Evolutionary conservation across 2,888 invertebrate species (phyloP).

Genomic region (Athalia rosae): DNA sequence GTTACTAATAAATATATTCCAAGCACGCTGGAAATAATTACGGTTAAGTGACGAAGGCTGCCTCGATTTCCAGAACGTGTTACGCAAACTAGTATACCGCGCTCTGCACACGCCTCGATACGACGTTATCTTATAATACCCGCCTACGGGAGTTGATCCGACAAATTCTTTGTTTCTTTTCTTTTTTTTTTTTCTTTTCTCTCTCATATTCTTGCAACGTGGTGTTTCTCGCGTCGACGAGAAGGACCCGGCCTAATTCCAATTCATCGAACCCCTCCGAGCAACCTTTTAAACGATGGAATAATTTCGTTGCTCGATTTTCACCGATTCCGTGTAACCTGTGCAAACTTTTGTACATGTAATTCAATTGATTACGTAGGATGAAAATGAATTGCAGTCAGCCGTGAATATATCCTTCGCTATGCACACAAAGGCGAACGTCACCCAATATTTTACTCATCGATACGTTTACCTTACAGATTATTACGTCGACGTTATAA

Average conservation of each 20-base stretch:
- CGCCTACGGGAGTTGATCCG: too few relatives aligned
- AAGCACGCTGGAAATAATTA: slow-evolving; percentile 38
- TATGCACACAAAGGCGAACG: too few relatives aligned
- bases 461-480: slow-evolving; percentile 27
- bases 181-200: too few relatives aligned
- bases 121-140: too few relatives aligned
- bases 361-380: slow-evolving; percentile 13
- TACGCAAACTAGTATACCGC: background rate
- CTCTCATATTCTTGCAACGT: too few relatives aligned
- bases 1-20: slow-evolving; percentile 14
- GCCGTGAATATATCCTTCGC: slow-evolving; percentile 4
- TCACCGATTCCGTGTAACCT: background rate
- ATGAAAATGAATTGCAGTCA: slow-evolving; percentile 22
- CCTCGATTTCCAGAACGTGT: slow-evolving; percentile 10
- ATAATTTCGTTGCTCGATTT: slow-evolving; percentile 22
- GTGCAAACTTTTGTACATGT: slow-evolving; percentile 7
- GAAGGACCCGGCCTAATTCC: too few relatives aligned
- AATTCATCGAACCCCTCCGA: too few relatives aligned
- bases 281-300: too few relatives aligned
- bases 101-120: background rate
- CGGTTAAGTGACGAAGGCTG: slow-evolving; percentile 27
- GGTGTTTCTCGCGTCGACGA: too few relatives aligned
- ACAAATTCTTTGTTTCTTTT: too few relatives aligned
- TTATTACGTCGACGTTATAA: slow-evolving; percentile 8
- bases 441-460: slow-evolving; percentile 11